phyloP scores from a whole-genome alignment of 2,113 vertebrate species.

The Pleuronectes platessa region DNA sequence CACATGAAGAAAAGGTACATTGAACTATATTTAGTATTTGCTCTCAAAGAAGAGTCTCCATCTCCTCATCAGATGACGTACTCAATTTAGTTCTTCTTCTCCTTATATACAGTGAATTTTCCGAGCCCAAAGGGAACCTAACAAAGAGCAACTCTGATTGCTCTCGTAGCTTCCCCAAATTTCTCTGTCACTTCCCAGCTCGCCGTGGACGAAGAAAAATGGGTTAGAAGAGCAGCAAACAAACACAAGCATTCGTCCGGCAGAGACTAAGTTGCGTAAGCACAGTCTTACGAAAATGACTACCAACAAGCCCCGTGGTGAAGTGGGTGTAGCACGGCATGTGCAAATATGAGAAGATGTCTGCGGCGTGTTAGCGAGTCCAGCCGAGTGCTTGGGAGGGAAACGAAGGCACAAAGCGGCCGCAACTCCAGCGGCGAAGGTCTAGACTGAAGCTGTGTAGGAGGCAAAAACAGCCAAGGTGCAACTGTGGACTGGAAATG shows the following conservation, averaged over 20 bases:
- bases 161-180: background rate
- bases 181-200: background rate
- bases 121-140: background rate
- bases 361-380: slow-evolving; percentile 48
- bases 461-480: slow-evolving; percentile 28
- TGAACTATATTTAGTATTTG: background rate
- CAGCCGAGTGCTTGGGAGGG: slow-evolving; percentile 16
- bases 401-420: slow-evolving; percentile 27
- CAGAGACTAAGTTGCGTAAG: slow-evolving; percentile 18
- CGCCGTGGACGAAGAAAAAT: background rate
- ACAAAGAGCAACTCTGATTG: slow-evolving; percentile 21
- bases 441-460: slow-evolving; percentile 13
- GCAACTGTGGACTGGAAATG: slow-evolving; percentile 47
- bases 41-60: background rate
- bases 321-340: slow-evolving; percentile 35
- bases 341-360: slow-evolving; percentile 58
- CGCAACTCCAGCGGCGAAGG: slow-evolving; percentile 16
- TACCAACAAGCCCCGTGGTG: slow-evolving; percentile 32
- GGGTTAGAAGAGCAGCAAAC: slow-evolving; percentile 47
- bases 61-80: background rate
- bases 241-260: slow-evolving; percentile 31
- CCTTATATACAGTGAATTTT: background rate
- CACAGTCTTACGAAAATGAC: slow-evolving; percentile 27
- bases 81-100: background rate
- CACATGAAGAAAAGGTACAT: background rate